Base-by-base conservation (phyloP, 92 coral and sea anemone genomes). In the Pocillopora meandrina region DNA sequence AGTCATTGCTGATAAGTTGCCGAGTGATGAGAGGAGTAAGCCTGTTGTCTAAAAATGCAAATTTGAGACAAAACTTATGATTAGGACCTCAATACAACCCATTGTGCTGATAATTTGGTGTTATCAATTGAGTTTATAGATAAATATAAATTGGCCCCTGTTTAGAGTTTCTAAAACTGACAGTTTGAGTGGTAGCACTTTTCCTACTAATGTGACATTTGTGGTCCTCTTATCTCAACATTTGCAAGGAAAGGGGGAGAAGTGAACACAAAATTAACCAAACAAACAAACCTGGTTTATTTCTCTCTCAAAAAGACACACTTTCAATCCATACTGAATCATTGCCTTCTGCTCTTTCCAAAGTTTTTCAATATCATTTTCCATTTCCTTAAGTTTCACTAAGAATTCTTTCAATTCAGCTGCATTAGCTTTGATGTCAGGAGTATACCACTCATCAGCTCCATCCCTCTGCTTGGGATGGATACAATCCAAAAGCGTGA, bases 251-350 rank as follows among this genome's bases (percentile, higher is more conserved):
- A 7, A 42, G 52, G 52, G 52, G 52, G 8, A 42, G 52, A 42
- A 42, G 8, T 42, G 52, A 3, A 42, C 52, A 42, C 4, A 42
- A 42, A 42, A 42, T 42, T 42, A 42, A 42, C 52, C 52, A 42
- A 33, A 76, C 55, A 65, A 69, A 65, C 76, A 57, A 70, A 92
- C 99, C 88, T 92, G 92, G 66, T 87, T 77, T 76, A 89, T 89
- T 86, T 96, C 99, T 76, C 89, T 90, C 36, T 96, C 98, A 89
- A 96, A 96, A 49, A 92, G 82, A 63, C 93, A 90, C 49, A 96
- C 87, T 89, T 94, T 94, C 71, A 96, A 62, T 5, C 95, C 91
- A 75, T 96, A 97, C 63, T 93, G 91, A 67, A 96, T 89, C 75
- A 83, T 83, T 12, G 20, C 56, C 80, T 90, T 93, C 75, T 97